A percentile compares a stretch with the other conserved stretches of the same genome.
Evolutionary conservation across 2,888 invertebrate genomes (phyloP).

Genomic region (Drosophila merina): DNA sequence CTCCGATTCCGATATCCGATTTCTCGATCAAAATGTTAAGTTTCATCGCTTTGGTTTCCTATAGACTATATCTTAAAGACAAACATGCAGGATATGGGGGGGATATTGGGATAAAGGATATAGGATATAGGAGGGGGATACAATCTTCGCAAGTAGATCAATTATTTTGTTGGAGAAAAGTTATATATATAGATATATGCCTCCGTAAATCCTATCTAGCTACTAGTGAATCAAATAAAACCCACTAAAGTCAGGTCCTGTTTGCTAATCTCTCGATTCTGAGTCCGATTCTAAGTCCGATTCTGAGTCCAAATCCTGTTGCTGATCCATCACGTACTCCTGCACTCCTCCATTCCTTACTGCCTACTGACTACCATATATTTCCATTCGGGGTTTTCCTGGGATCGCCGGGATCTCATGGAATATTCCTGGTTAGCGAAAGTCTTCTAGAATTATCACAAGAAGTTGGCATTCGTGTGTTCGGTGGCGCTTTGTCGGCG

Average conservation of each 20-base stretch:
- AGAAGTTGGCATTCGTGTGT: conserved; percentile 45
- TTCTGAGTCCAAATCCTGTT: neutral
- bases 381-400: conserved; percentile 5
- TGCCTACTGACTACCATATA: conserved; percentile 18
- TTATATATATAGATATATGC: neutral
- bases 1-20: no score
- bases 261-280: conserved; percentile 29
- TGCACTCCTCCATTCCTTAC: neutral
- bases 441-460: conserved; percentile 47
- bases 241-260: conserved; percentile 35
- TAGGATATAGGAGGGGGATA: neutral
- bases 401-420: neutral
- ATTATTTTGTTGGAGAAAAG: conserved; percentile 1
- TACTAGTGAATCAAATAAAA: conserved; percentile 36
- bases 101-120: neutral
- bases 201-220: conserved; percentile 32
- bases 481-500: conserved; percentile 61
- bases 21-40: conserved; percentile 1
- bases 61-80: conserved; percentile 1
- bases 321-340: neutral
- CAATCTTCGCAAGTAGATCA: neutral
- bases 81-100: conserved; percentile 1
- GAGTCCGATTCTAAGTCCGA: neutral
- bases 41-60: neutral
- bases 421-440: conserved; percentile 6